Conservation (phyloP, 2,797 vertebrate species). For the Heteromormyrus szaboi region DNA sequence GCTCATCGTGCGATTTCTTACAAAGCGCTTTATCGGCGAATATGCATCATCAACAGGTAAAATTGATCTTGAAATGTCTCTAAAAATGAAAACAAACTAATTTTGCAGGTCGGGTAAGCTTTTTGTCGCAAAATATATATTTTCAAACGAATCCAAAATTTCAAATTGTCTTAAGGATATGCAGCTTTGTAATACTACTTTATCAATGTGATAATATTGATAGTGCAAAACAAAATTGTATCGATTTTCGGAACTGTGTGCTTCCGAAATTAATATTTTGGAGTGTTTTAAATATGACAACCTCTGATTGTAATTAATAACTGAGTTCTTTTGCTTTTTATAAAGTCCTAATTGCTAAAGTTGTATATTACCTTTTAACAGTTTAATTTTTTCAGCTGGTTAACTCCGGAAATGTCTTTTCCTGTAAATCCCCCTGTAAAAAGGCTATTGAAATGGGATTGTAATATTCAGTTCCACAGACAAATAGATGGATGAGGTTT, state of each 20-base stretch:
- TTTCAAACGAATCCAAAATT: neutral
- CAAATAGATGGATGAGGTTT: neutral
- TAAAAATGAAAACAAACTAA: neutral
- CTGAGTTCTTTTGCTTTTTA: neutral
- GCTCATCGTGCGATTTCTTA: constrained; percentile 75
- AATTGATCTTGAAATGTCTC: constrained; percentile 2
- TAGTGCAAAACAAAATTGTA: constrained; percentile 17
- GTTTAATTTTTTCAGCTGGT: neutral
- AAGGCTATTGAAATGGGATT: neutral
- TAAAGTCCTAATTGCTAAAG: neutral
- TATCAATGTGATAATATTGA: constrained; percentile 14
- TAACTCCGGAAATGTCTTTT: neutral
- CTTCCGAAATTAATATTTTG: neutral
- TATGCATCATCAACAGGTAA: constrained; percentile 77
- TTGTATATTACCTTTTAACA: neutral
- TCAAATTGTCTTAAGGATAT: neutral
- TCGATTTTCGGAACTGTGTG: constrained; percentile 17
- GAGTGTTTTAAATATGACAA: neutral
- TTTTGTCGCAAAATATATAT: neutral
- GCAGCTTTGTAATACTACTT: neutral
- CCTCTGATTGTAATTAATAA: neutral
- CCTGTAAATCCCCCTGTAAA: neutral
- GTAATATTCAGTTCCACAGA: neutral
- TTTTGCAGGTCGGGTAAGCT: constrained; percentile 15
- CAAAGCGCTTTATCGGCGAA: constrained; percentile 76